Evolutionary conservation across 1,140 invertebrate genomes (phyloP).

Genomic region (Sitophilus oryzae): DNA sequence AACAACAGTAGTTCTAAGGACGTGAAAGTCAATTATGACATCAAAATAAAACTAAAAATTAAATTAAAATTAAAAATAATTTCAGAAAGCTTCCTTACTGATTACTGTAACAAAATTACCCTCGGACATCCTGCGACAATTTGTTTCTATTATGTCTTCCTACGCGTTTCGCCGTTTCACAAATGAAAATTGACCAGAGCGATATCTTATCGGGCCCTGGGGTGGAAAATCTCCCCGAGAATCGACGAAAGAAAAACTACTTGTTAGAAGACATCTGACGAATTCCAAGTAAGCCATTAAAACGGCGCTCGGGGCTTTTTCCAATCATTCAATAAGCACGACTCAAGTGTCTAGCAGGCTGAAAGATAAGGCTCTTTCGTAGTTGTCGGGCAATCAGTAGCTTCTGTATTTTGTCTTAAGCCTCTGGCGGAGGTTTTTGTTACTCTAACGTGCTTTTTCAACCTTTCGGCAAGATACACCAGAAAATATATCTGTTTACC

Average conservation of each 20-base stretch:
- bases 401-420: slow-evolving; percentile 19
- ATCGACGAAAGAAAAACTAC: slow-evolving; percentile 22
- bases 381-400: slow-evolving; percentile 28
- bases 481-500: too few relatives aligned
- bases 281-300: slow-evolving; percentile 27
- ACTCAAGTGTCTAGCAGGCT: slow-evolving; percentile 24
- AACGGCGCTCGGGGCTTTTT: slow-evolving; percentile 23
- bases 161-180: not conserved
- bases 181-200: slow-evolving; percentile 22
- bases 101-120: too few relatives aligned
- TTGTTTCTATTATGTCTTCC: too few relatives aligned
- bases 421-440: slow-evolving; percentile 25
- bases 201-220: slow-evolving; percentile 5
- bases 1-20: too few relatives aligned
- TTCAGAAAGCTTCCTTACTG: too few relatives aligned
- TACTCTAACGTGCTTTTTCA: slow-evolving; percentile 25
- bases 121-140: too few relatives aligned
- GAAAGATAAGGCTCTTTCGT: slow-evolving; percentile 18
- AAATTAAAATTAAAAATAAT: too few relatives aligned
- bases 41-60: too few relatives aligned
- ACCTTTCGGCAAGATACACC: too few relatives aligned
- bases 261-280: slow-evolving; percentile 26
- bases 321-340: slow-evolving; percentile 32
- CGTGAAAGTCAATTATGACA: too few relatives aligned
- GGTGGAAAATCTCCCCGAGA: slow-evolving; percentile 21